Evolutionary conservation across 2,113 vertebrate genomes (phyloP), one percentile per base, ranked within the genome.

Genomic region (Sitta europaea): DNA sequence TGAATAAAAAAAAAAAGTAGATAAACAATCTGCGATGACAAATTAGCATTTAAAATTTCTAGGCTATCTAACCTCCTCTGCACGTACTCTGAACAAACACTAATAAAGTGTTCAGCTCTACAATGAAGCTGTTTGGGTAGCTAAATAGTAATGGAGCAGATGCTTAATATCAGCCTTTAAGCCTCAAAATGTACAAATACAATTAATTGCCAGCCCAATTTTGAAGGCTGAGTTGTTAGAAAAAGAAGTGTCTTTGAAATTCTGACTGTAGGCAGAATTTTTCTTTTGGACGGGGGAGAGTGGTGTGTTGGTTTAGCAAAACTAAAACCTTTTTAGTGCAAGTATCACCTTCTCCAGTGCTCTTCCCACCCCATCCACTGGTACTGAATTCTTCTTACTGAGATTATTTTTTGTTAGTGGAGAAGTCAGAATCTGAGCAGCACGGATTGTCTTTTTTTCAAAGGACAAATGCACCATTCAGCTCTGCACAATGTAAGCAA

Each of bases 81-180:
- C 93, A 96, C 82, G 61, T 94, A 67, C 88, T 80, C 79, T 14
- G 90, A 95, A 84, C 96, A 92, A 96, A 93, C 86, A 93, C 88
- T 78, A 92, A 92, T 93, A 92, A 95, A 88, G 82, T 28, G 85
- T 80, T 96, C 92, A 70, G 82, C 85, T 63, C 88, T 42, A 96
- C 90, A 83, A 88, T 57, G 90, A 80, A 90, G 92, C 65, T 90
- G 92, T 83, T 95, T 92, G 86, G 82, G 92, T 96, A 83, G 86
- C 93, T 86, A 80, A 92, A 90, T 0, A 90, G 88, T 93, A 95
- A 96, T 50, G 85, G 87, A 94, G 85, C 96, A 96, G 92, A 96
- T 96, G 96, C 94, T 96, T 94, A 96, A 96, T 94, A 96, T 86
- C 93, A 97, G 96, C 94, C 92, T 95, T 94, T 84, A 95, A 95